phyloP scores from a whole-genome alignment of 2,888 invertebrate species.

The Cheilosia scutellata region DNA sequence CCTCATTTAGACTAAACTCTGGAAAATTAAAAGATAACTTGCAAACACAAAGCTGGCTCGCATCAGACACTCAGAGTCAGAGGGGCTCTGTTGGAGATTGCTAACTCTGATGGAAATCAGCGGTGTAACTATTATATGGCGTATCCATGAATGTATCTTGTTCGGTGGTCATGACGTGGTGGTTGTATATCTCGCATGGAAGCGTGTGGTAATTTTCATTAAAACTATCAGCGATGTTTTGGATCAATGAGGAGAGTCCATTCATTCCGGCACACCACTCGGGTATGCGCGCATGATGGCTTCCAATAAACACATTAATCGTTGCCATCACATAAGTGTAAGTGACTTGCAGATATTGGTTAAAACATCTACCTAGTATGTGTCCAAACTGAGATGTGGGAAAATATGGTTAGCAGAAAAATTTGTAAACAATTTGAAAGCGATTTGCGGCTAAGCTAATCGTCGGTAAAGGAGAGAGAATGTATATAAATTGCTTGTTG shows the following conservation, averaged over 20 bases:
- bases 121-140: conserved; percentile 55
- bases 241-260: conserved; percentile 61
- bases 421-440: conserved; percentile 55
- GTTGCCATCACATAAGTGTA: conserved; percentile 34
- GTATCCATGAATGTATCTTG: conserved; percentile 69
- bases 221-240: conserved; percentile 68
- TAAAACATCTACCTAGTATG: conserved; percentile 31
- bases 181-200: conserved; percentile 31
- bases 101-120: conserved; percentile 58
- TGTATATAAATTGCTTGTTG: conserved; percentile 46
- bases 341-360: conserved; percentile 32
- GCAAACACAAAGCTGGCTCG: conserved; percentile 5
- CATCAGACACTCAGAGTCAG: neutral
- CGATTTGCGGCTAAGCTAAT: conserved; percentile 57
- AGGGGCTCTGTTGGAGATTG: conserved; percentile 45
- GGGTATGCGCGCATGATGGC: conserved; percentile 36
- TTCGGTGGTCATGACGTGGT: conserved; percentile 53
- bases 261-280: conserved; percentile 50
- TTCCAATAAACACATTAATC: conserved; percentile 60
- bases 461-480: conserved; percentile 13
- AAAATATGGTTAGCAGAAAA: conserved; percentile 15
- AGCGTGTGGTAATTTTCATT: conserved; percentile 74
- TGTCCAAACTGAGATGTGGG: conserved; percentile 50
- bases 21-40: conserved; percentile 69
- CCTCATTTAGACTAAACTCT: conserved; percentile 58